Percentiles rank a stretch among this genome's conserved stretches.
Conservation (phyloP, 1,140 invertebrate genomes). For the Lucilia sericata region DNA sequence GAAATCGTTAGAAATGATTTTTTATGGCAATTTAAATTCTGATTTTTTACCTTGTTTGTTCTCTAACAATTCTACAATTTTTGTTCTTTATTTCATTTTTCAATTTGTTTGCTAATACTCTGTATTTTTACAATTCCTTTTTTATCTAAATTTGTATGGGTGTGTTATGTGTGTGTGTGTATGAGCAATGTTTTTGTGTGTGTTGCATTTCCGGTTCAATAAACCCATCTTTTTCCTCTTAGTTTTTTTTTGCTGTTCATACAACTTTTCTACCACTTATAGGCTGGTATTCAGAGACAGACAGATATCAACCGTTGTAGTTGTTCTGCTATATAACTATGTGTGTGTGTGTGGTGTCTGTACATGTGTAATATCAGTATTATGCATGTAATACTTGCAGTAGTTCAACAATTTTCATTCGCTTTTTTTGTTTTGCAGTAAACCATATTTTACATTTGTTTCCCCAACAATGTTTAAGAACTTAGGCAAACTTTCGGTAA, state of each 20-base stretch:
- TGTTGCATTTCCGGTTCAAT: slow-evolving; percentile 44
- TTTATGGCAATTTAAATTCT: slow-evolving; percentile 30
- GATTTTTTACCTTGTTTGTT: background rate
- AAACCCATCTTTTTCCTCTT: slow-evolving; percentile 22
- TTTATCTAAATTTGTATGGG: background rate
- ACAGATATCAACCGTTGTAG: background rate
- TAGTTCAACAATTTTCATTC: slow-evolving; percentile 12
- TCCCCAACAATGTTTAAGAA: slow-evolving; percentile 21
- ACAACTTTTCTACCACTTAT: slow-evolving; percentile 11
- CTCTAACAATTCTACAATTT: background rate
- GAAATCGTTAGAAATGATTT: background rate
- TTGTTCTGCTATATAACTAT: too few species aligned
- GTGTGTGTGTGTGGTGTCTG: too few species aligned
- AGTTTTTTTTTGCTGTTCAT: background rate
- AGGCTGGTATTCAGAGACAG: background rate
- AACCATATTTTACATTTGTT: slow-evolving; percentile 11
- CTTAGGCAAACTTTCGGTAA: slow-evolving; percentile 9
- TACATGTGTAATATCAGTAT: slow-evolving; percentile 5
- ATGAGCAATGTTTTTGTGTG: background rate
- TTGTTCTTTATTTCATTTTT: too few species aligned
- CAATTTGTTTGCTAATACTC: too few species aligned
- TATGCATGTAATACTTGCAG: slow-evolving; percentile 24
- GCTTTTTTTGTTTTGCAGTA: background rate
- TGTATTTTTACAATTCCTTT: too few species aligned
- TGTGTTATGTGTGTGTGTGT: background rate